phyloP scores from a whole-genome alignment of 2,888 invertebrate genomes.

The Boloria selene region DNA sequence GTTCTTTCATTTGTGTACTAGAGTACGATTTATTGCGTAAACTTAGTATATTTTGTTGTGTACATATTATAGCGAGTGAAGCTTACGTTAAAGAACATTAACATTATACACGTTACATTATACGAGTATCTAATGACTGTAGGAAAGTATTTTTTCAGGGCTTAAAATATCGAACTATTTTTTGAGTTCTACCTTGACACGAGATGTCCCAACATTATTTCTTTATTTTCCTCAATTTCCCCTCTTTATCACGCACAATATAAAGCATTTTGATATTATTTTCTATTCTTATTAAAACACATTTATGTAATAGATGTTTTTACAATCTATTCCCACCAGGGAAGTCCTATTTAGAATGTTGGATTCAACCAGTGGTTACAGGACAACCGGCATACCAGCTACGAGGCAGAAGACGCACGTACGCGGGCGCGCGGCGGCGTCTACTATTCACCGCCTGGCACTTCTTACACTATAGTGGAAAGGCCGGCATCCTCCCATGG shows the following conservation, averaged over 20 bases:
- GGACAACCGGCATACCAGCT: slow-evolving; percentile 77
- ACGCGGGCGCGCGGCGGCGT: slow-evolving; percentile 85
- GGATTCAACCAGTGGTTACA: slow-evolving; percentile 64
- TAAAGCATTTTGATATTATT: too few relatives aligned
- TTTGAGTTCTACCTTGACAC: too few relatives aligned
- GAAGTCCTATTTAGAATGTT: slow-evolving; percentile 40
- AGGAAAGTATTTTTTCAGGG: too few relatives aligned
- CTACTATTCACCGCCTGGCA: slow-evolving; percentile 94
- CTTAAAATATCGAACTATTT: too few relatives aligned
- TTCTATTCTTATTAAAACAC: too few relatives aligned
- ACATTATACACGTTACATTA: too few relatives aligned
- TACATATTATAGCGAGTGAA: neutral
- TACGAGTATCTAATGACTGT: too few relatives aligned
- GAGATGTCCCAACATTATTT: too few relatives aligned
- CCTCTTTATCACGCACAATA: too few relatives aligned
- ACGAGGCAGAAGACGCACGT: slow-evolving; percentile 77
- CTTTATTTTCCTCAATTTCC: too few relatives aligned
- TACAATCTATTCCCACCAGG: slow-evolving; percentile 1
- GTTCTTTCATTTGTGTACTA: slow-evolving; percentile 10
- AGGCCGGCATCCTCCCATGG: slow-evolving; percentile 88
- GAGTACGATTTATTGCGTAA: neutral
- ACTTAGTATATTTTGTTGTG: neutral
- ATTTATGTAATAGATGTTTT: neutral
- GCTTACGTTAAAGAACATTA: too few relatives aligned
- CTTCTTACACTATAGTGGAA: slow-evolving; percentile 94